A percentile compares a stretch with the other conserved stretches of the same genome.
Conservation (phyloP, 2,888 invertebrate genomes). For the Hemistola chrysoprasaria region DNA sequence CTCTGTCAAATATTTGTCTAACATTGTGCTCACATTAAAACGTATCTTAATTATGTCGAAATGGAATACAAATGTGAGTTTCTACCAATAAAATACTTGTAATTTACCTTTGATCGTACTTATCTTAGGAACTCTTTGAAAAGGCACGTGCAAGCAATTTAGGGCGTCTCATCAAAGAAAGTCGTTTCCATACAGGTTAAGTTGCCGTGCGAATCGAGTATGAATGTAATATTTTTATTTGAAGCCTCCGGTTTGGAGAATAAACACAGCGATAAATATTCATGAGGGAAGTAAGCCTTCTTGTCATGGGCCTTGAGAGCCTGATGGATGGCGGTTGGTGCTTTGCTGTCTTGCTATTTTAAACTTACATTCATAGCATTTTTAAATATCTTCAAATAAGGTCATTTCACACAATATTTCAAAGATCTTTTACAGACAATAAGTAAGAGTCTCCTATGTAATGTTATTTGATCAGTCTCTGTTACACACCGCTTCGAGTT, state of each 20-base stretch:
- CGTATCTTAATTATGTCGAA: conserved; percentile 20
- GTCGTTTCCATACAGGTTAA: conserved; percentile 29
- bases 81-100: conserved; percentile 23
- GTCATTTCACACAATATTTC: background rate
- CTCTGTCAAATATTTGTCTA: conserved; percentile 11
- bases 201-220: conserved; percentile 40
- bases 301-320: conserved; percentile 70
- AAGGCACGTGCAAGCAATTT: conserved; percentile 28
- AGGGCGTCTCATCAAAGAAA: conserved; percentile 33
- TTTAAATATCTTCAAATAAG: conserved; percentile 17
- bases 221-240: conserved; percentile 51
- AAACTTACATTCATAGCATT: conserved; percentile 10
- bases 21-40: conserved; percentile 11
- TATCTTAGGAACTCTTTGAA: conserved; percentile 24
- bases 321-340: conserved; percentile 69
- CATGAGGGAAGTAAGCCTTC: conserved; percentile 72
- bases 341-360: conserved; percentile 44
- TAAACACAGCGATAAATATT: conserved; percentile 72
- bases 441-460: too few relatives aligned
- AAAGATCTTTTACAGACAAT: background rate
- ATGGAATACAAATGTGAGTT: conserved; percentile 19
- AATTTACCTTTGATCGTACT: conserved; percentile 30
- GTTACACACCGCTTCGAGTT: too few relatives aligned
- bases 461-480: too few relatives aligned
- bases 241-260: conserved; percentile 49